Evolutionary conservation across 2,797 vertebrate species (phyloP), one percentile per base, ranked within the genome.

Genomic region (Echeneis naucrates): DNA sequence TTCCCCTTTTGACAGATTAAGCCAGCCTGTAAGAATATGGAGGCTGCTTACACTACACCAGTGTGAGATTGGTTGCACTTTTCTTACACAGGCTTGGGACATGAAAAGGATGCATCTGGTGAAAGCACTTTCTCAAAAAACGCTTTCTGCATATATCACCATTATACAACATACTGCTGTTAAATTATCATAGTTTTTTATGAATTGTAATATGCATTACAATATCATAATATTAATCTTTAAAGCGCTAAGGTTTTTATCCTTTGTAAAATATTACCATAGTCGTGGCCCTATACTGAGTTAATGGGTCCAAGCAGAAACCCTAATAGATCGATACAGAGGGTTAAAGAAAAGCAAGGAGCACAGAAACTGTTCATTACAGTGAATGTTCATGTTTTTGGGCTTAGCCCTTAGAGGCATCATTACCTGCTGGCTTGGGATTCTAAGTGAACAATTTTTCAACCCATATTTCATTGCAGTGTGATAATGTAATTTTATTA

Each of bases 31-130:
- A 30, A 30, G 12, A 67, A 37, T 38, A 16, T 44, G 23, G 17
- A 44, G 44, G 44, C 32, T 12, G 7, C 59, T 65, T 19, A 38
- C 8, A 30, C 26, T 47, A 50, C 26, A 58, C 13, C 11, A 38
- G 2, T 38, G 11, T 57, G 61, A 61, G 44, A 63, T 76, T 16
- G 51, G 30, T 63, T 23, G n/a, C n/a, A n/a, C n/a, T n/a, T n/a
- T n/a, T n/a, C 44, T 58, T 38, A 64, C 54, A 26, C 19, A 50
- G 13, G 12, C 40, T 76, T 32, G 44, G 13, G 44, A 1, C 3
- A 0, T 23, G 37, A 45, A 14, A 45, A n/a, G 8, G 21, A 16
- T 11, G 2, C 23, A 10, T 33, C 26, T 14, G 44, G 23, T 38
- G 13, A 16, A 27, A 33, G 40, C n/a, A 16, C 35, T 12, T 2